Evolutionary conservation across 1,140 invertebrate genomes (phyloP), one percentile per base, ranked within the genome.

Genomic region (Metaphire vulgaris): DNA sequence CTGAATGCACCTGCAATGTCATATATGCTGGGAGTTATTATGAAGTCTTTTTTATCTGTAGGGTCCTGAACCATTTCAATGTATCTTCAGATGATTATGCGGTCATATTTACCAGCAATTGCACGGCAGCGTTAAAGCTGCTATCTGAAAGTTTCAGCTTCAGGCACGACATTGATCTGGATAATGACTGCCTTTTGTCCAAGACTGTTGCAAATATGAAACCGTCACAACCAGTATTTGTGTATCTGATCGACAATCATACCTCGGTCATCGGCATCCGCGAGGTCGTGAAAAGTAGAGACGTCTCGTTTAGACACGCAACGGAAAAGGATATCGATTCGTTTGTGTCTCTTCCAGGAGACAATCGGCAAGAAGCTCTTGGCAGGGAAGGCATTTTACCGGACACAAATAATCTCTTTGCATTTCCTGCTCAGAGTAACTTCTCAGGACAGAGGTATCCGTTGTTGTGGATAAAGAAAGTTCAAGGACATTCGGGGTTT

Each of bases 201-300:
- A 6, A 16, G 33, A 26, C 29, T 16, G 15, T 30, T n/a, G 0
- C 28, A 76, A 76, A 76, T 15, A 28, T 33, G 0, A 30, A 30
- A 29, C 2, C 30, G 16, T 2, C 15, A 15, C 30, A 74, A 31
- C 12, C 28, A 12, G 16, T 31, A 2, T 93, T 96, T 84, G 89
- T 91, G 26, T 96, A 97, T 83, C 86, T 93, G 64, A 89, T 91
- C 81, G 95, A 98, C 83, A 97, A 94, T 84, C 96, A 99, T 82
- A 98, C 96, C 0, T 98, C 95, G 2, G 93, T 97, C 1, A 87
- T 97, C 77, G 96, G 96, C 26, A 92, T 97, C 90, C 87, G 95
- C 83, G 92, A 92, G 86, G 77, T 84, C 12, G 82, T 83, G 2
- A 74, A 76, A 16, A 31, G 73, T 26, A 81, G 77, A 78, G 26